Percentiles rank a stretch among this genome's conserved stretches.
These are phyloP conservation scores for Gracilinanus agilis DNA, from an alignment of 2,113 vertebrate genomes.

Conservation along the genomic window DNA sequence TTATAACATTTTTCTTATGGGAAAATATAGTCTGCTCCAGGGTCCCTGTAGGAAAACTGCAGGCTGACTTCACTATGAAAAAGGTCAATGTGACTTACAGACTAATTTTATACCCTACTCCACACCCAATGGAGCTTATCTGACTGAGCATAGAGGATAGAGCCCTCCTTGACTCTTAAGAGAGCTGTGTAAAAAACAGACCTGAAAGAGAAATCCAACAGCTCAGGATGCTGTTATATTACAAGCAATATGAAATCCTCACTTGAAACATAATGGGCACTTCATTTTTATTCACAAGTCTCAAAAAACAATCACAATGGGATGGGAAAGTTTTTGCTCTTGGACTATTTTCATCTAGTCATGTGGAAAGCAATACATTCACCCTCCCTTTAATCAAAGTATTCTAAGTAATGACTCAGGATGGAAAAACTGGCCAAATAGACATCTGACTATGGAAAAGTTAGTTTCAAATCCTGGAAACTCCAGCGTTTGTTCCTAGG, in stretches of 20 bases:
- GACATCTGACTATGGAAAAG: not conserved
- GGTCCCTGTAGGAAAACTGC: constrained; percentile 9
- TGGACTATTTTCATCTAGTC: not conserved
- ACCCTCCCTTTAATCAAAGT: not conserved
- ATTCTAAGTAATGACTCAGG: not conserved
- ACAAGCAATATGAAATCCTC: not conserved
- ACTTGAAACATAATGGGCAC: constrained; percentile 22
- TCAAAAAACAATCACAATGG: not conserved
- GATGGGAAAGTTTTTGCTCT: not conserved
- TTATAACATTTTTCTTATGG: not conserved
- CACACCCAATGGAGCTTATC: not conserved
- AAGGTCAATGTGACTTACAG: not conserved
- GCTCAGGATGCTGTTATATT: constrained; percentile 6
- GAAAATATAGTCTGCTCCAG: constrained; percentile 1
- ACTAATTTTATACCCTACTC: constrained; percentile 15
- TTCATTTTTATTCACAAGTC: constrained; percentile 42
- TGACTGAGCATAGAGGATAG: not conserved
- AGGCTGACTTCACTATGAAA: constrained; percentile 2
- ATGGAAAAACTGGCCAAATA: not conserved
- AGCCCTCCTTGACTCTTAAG: constrained; percentile 1
- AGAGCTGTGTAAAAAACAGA: not conserved
- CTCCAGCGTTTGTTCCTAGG: not conserved
- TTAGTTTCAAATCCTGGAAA: constrained; percentile 20
- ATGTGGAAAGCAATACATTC: not conserved
- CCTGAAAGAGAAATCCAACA: constrained; percentile 17